Conservation (phyloP, 2,797 vertebrate genomes). For the Xenopus petersii region DNA sequence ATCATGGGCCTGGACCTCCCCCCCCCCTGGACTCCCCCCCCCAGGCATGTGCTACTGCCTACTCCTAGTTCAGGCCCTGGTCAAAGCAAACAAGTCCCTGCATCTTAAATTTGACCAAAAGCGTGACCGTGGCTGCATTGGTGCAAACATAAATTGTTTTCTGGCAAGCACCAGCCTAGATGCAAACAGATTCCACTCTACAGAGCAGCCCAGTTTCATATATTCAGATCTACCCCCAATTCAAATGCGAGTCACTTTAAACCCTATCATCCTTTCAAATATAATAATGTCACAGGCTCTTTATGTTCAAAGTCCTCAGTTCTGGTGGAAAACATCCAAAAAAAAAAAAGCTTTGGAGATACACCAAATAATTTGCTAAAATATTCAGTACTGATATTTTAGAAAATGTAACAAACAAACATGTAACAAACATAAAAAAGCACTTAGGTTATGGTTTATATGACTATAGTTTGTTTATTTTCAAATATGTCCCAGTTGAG, state of each 20-base stretch:
- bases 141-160: too few species aligned
- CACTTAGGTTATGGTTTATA: constrained; percentile 40
- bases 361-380: constrained; percentile 25
- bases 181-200: too few species aligned
- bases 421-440: constrained; percentile 48
- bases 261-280: constrained; percentile 1
- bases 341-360: constrained; percentile 34
- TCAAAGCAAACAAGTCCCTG: too few species aligned
- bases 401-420: constrained; percentile 44
- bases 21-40: too few species aligned
- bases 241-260: constrained; percentile 8
- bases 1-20: too few species aligned
- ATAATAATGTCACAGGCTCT: constrained; percentile 12
- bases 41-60: too few species aligned
- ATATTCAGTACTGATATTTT: constrained; percentile 37
- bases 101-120: too few species aligned
- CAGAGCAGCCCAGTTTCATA: neutral
- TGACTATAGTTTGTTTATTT: constrained; percentile 15
- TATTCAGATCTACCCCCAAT: neutral
- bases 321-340: constrained; percentile 30
- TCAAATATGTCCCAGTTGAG: constrained; percentile 27
- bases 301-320: constrained; percentile 31
- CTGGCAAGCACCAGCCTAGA: too few species aligned
- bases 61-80: too few species aligned
- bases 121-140: too few species aligned